Evolutionary conservation across 1,140 invertebrate genomes (phyloP).

Genomic region (Mamestra configurata): DNA sequence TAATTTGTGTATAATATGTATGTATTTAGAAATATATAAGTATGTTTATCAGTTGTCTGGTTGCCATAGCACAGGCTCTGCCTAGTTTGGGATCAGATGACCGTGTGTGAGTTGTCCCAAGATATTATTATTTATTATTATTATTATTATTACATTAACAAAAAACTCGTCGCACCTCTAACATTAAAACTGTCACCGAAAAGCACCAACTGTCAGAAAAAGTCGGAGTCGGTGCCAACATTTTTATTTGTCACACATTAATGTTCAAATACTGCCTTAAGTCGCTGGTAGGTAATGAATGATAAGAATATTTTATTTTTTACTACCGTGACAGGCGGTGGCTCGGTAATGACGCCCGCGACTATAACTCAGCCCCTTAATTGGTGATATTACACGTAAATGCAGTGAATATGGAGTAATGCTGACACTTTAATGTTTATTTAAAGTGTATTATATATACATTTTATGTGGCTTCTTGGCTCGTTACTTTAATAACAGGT

Average conservation of each 20-base stretch:
- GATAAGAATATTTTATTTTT: conserved; percentile 78
- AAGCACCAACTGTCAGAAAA: conserved; percentile 15
- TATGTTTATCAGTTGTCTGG: too few relatives aligned
- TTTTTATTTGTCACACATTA: conserved; percentile 73
- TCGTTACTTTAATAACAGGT: conserved; percentile 34
- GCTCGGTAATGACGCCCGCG: conserved; percentile 65
- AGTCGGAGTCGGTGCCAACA: conserved; percentile 37
- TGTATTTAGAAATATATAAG: too few relatives aligned
- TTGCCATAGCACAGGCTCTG: too few relatives aligned
- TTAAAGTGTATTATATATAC: conserved; percentile 49
- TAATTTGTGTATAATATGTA: too few relatives aligned
- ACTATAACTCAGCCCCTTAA: conserved; percentile 65
- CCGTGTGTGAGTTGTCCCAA: too few relatives aligned
- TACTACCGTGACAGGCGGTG: conserved; percentile 62
- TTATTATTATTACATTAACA: conserved; percentile 3
- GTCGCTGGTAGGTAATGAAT: conserved; percentile 62
- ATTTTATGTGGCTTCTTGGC: conserved; percentile 48
- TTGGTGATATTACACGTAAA: conserved; percentile 61
- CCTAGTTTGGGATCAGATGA: too few relatives aligned
- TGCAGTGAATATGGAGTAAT: conserved; percentile 53
- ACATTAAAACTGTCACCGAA: neutral
- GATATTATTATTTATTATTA: too few relatives aligned
- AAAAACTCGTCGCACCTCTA: neutral
- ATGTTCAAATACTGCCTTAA: conserved; percentile 68
- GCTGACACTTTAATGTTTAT: conserved; percentile 54